Evolutionary conservation across 2,113 vertebrate genomes (phyloP).

Genomic region (Albula goreensis): DNA sequence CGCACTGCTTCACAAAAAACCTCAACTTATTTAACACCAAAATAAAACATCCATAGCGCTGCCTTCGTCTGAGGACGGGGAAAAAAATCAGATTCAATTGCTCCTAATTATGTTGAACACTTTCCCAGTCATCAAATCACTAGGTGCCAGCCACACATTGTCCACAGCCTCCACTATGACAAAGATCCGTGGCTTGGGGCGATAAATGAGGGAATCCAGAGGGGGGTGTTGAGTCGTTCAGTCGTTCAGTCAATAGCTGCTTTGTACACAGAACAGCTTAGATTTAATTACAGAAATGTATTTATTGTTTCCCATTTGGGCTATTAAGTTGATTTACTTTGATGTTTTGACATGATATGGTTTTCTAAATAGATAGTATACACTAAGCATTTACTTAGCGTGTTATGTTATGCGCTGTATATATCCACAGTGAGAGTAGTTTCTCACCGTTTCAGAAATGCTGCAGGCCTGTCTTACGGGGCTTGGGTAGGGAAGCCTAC

Average conservation of each 20-base stretch:
- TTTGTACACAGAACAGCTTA: background rate
- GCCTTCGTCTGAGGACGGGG: constrained; percentile 58
- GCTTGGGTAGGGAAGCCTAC: background rate
- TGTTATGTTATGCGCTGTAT: background rate
- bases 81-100: constrained; percentile 54
- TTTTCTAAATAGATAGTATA: too few relatives aligned
- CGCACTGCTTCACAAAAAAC: constrained; percentile 14
- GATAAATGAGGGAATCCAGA: background rate
- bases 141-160: background rate
- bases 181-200: background rate
- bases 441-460: background rate
- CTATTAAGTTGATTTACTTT: background rate
- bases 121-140: background rate
- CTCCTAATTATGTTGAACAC: background rate
- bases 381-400: too few relatives aligned
- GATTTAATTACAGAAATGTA: background rate
- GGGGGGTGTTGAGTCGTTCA: too few relatives aligned
- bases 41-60: constrained; percentile 65
- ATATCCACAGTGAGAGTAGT: background rate
- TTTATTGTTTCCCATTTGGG: too few relatives aligned
- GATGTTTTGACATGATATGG: background rate
- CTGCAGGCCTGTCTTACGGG: background rate
- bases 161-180: background rate
- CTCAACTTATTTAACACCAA: constrained; percentile 61
- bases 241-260: background rate